Evolutionary conservation across 2,888 invertebrate genomes (phyloP).

Genomic region (Erebia aethiops): DNA sequence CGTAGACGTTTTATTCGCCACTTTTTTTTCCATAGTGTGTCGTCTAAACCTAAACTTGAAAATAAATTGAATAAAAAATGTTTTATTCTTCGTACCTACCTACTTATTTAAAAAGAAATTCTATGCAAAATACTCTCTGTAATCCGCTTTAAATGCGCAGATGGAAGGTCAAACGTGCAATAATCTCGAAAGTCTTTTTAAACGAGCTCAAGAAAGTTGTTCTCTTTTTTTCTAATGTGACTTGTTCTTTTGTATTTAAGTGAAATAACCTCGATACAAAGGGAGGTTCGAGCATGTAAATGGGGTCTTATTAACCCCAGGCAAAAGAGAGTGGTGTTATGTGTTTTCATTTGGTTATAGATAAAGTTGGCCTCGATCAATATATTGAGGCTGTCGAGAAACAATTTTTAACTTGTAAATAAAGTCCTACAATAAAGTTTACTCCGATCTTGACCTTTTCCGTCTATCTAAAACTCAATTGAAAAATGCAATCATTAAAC

Average conservation of each 20-base stretch:
- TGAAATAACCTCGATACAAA: slow-evolving; percentile 26
- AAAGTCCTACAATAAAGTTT: no score
- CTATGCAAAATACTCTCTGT: slow-evolving; percentile 14
- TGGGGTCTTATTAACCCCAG: slow-evolving; percentile 18
- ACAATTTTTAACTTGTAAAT: not conserved
- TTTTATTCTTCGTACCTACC: not conserved
- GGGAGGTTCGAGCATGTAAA: slow-evolving; percentile 21
- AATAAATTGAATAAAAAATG: not conserved
- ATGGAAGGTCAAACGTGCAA: slow-evolving; percentile 28
- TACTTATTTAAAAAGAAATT: slow-evolving; percentile 8
- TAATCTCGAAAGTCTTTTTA: slow-evolving; percentile 25
- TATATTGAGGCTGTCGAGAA: not conserved
- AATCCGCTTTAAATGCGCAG: slow-evolving; percentile 20
- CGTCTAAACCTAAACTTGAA: not conserved
- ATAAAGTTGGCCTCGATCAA: not conserved
- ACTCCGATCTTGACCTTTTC: no score
- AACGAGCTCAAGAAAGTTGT: slow-evolving; percentile 27
- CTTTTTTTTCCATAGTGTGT: no score
- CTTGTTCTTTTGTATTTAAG: slow-evolving; percentile 28
- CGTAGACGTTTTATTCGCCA: no score
- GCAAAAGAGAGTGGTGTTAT: slow-evolving; percentile 7
- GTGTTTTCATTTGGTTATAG: slow-evolving; percentile 16
- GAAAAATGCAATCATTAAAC: no score
- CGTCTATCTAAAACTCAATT: no score
- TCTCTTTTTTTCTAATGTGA: slow-evolving; percentile 25